A percentile compares a stretch with the other conserved stretches of the same genome.
phyloP scores from a whole-genome alignment of 2,888 invertebrate species.

The Nomada ferruginata region DNA sequence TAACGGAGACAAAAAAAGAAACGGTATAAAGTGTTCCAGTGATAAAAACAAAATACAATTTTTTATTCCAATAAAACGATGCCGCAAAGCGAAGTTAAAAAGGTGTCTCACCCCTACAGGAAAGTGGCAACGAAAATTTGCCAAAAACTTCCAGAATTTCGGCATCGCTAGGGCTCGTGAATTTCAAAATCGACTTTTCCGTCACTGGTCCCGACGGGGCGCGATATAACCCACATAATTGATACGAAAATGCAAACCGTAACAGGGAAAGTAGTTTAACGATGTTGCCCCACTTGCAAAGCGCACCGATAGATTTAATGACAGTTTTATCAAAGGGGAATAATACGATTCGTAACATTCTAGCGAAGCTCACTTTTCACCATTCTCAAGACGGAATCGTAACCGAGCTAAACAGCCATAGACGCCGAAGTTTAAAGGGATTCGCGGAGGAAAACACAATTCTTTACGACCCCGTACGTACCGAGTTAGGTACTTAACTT shows the following conservation, averaged over 20 bases:
- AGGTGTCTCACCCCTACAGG: too few species aligned
- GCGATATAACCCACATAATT: background rate
- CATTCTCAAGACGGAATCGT: conserved; percentile 19
- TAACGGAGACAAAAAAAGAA: too few species aligned
- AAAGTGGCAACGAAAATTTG: too few species aligned
- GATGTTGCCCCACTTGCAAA: background rate
- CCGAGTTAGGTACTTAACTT: conserved; percentile 47
- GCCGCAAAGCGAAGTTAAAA: too few species aligned
- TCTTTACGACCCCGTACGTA: conserved; percentile 48
- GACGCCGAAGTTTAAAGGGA: conserved; percentile 37
- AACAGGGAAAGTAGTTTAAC: background rate
- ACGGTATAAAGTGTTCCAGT: too few species aligned
- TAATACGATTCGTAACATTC: background rate
- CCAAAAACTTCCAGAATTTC: too few species aligned
- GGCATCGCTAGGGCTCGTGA: background rate
- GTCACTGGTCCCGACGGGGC: background rate
- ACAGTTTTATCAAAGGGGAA: background rate
- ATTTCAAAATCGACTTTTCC: background rate
- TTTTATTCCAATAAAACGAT: too few species aligned
- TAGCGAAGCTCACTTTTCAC: background rate
- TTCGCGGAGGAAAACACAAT: conserved; percentile 35
- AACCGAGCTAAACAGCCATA: background rate
- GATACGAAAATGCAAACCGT: background rate
- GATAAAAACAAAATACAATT: too few species aligned
- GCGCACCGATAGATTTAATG: background rate